These are phyloP conservation scores for Calameuta pallipes DNA, from an alignment of 2,888 invertebrate genomes.

Conservation along the genomic window DNA sequence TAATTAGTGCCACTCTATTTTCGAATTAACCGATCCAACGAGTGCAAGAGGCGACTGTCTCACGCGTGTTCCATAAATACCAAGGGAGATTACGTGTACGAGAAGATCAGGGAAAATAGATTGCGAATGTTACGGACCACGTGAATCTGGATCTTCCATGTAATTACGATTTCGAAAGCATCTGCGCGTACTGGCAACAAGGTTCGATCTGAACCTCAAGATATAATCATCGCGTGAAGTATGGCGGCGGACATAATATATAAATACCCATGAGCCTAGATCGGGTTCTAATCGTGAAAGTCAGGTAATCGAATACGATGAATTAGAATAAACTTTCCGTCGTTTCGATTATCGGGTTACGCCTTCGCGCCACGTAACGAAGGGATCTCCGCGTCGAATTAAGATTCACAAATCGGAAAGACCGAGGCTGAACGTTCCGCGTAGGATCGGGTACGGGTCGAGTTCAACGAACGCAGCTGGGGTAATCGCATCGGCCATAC, in stretches of 20 bases:
- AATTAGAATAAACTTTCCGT: background rate
- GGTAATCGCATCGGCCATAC: background rate
- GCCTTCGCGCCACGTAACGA: background rate
- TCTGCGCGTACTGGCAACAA: background rate
- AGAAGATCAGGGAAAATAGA: background rate
- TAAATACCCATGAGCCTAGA: background rate
- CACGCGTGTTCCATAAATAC: background rate
- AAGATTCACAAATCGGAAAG: background rate
- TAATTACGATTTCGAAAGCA: background rate
- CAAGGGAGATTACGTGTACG: background rate
- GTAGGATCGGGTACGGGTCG: background rate
- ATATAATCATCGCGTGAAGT: background rate
- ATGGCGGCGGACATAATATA: background rate
- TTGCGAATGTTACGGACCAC: background rate
- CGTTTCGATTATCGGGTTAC: background rate
- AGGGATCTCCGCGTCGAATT: background rate
- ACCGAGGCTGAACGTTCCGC: background rate
- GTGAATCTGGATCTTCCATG: background rate
- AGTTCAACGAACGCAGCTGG: background rate
- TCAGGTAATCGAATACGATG: background rate
- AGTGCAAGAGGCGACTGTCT: background rate
- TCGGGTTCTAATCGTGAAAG: background rate
- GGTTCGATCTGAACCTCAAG: background rate
- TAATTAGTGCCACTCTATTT: slow-evolving; percentile 5
- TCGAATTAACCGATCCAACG: background rate